These are phyloP conservation scores for Euglossa dilemma DNA, from an alignment of 1,140 invertebrate species.

Conservation along the genomic window DNA sequence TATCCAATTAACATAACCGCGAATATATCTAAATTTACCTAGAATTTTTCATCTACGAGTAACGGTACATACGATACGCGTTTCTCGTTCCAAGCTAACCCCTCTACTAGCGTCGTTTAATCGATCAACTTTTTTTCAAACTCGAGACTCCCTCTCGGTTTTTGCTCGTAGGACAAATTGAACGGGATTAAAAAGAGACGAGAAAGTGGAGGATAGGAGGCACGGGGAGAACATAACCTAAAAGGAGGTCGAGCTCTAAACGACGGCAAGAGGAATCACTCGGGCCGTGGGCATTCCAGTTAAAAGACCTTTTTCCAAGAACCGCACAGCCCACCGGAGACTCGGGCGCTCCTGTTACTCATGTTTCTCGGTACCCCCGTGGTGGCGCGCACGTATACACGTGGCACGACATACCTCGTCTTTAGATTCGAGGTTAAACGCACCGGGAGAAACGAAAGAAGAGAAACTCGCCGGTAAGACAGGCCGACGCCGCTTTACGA, in stretches of 20 bases:
- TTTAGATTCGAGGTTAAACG: conserved; percentile 42
- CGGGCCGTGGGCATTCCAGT: neutral
- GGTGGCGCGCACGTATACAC: neutral
- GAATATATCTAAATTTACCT: neutral
- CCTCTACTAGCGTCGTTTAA: too few species aligned
- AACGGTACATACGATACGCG: too few species aligned
- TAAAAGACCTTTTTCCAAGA: neutral
- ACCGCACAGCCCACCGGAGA: neutral
- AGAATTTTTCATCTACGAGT: neutral
- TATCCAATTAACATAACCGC: neutral
- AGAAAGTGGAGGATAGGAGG: too few species aligned
- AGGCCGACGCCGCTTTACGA: conserved; percentile 22
- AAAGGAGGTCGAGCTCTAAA: neutral
- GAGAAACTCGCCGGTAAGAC: conserved; percentile 35
- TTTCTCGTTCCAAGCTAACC: too few species aligned
- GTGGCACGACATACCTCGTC: neutral
- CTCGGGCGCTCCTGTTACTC: conserved; percentile 13
- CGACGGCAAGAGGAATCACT: neutral
- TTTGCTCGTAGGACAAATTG: too few species aligned
- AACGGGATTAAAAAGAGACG: neutral
- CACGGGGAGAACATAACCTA: neutral
- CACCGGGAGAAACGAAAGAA: conserved; percentile 27
- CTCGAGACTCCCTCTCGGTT: too few species aligned
- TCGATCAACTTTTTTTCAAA: too few species aligned
- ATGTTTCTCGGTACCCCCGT: neutral